Conservation (phyloP, 2,113 vertebrate species). For the Mionectes macconnelli region DNA sequence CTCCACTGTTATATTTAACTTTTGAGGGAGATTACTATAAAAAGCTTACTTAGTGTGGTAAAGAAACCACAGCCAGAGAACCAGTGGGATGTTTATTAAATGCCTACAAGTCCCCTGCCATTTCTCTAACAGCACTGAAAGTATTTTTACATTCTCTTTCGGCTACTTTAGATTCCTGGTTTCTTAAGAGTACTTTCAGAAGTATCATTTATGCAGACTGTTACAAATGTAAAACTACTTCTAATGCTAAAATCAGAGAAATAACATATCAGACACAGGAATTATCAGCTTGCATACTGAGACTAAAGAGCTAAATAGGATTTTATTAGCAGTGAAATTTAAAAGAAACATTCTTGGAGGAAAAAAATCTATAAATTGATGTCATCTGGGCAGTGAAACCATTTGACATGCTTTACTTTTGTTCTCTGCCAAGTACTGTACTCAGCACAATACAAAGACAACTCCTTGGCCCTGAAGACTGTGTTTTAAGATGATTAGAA, state of each 20-base stretch:
- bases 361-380: not conserved
- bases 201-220: not conserved
- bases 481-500: slow-evolving; percentile 25
- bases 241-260: not conserved
- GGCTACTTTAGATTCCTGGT: not conserved
- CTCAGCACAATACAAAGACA: not conserved
- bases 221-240: not conserved
- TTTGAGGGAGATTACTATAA: not conserved
- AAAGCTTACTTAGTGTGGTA: not conserved
- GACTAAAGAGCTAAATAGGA: not conserved
- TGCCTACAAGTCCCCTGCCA: not conserved
- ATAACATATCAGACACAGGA: not conserved
- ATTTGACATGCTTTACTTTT: slow-evolving; percentile 3
- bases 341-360: not conserved
- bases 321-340: slow-evolving; percentile 26
- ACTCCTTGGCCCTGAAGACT: not conserved
- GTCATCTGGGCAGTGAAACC: not conserved
- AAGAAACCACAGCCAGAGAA: not conserved
- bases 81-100: not conserved
- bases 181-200: not conserved
- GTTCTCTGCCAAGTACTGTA: not conserved
- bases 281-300: not conserved
- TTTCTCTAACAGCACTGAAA: not conserved
- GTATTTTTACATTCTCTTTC: not conserved
- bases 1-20: not conserved